A percentile compares a stretch with the other conserved stretches of the same genome.
These are phyloP conservation scores for Parnassius smintheus DNA, from an alignment of 2,888 invertebrate genomes.

Conservation along the genomic window DNA sequence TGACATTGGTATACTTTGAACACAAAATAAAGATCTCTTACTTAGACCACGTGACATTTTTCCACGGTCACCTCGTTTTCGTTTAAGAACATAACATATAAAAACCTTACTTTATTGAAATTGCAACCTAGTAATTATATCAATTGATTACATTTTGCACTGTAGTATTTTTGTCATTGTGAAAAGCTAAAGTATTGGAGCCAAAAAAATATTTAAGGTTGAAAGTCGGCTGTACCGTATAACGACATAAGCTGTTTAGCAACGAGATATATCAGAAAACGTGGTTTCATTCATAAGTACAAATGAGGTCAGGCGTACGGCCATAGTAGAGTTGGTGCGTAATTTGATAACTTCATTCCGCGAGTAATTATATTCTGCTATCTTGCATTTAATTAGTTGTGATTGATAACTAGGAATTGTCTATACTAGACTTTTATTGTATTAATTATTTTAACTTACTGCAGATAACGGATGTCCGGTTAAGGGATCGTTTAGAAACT, in stretches of 20 bases:
- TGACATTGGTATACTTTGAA: slow-evolving; percentile 12
- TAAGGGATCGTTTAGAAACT: not conserved
- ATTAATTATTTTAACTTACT: slow-evolving; percentile 8
- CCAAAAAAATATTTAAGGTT: not conserved
- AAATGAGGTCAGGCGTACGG: slow-evolving; percentile 35
- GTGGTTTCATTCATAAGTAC: slow-evolving; percentile 36
- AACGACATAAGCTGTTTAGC: slow-evolving; percentile 11
- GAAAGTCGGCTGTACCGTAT: slow-evolving; percentile 3
- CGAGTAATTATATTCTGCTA: not conserved
- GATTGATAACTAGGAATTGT: slow-evolving; percentile 9
- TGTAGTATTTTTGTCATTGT: not conserved
- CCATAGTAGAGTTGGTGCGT: slow-evolving; percentile 33
- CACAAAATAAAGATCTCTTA: not conserved
- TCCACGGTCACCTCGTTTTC: not conserved
- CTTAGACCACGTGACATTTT: slow-evolving; percentile 12
- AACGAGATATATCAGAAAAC: not conserved
- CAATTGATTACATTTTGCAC: not conserved
- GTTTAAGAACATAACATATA: slow-evolving; percentile 3
- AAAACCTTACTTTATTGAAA: not conserved
- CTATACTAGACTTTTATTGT: slow-evolving; percentile 2
- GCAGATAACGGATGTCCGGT: slow-evolving; percentile 15
- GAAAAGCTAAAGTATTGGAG: too few species aligned
- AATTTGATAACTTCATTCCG: slow-evolving; percentile 24
- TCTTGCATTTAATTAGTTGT: slow-evolving; percentile 16
- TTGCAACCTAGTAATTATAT: not conserved